Base-by-base conservation (phyloP, 2,797 vertebrate genomes). In the Sebastes matsubarae region DNA sequence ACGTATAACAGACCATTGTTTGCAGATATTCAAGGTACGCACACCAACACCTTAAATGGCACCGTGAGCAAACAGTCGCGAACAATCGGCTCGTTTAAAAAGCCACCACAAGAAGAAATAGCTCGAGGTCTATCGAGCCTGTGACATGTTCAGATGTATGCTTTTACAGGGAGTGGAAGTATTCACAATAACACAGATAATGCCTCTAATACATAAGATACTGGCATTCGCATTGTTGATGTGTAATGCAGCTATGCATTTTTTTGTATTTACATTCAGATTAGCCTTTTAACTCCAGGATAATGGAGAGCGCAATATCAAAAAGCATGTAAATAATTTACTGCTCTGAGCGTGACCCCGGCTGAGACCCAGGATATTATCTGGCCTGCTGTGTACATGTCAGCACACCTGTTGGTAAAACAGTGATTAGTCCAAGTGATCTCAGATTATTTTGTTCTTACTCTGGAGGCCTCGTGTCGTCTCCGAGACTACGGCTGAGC, bases 401-500 rank as follows among this genome's bases (percentile, higher is more conserved):
- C 76, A 72, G 74, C 64, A 83, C 6, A 46, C 16, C 34, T 72
- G 29, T 22, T 72, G 66, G 13, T 59, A 54, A 82, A 91, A 86
- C 24, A 72, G 18, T 64, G 72, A 80, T 61, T 29, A 67, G 20
- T 60, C 22, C 18, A 68, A 50, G 12, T 14, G 54, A 16, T 57
- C 29, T 72, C 5, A 32, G 42, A 59, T 57, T 55, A 72, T 69
- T 67, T n/a, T 38, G 67, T 25, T 85, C 98, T 97, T 95, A 99
- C 98, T 98, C 98, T 27, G 96, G 95, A 1, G 97, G 97, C 55
- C 98, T 95, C 0, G 96, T 97, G 95, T 99, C 98, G 0, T 97
- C 97, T 30, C 98, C 98, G 61, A 99, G 95, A 52, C 96, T 93
- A 1, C 98, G 96, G 88, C 98, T 97, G 58, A 99, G 96, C 2